Base-by-base conservation (phyloP, 2,888 invertebrate genomes). In the Thymelicus lineola region DNA sequence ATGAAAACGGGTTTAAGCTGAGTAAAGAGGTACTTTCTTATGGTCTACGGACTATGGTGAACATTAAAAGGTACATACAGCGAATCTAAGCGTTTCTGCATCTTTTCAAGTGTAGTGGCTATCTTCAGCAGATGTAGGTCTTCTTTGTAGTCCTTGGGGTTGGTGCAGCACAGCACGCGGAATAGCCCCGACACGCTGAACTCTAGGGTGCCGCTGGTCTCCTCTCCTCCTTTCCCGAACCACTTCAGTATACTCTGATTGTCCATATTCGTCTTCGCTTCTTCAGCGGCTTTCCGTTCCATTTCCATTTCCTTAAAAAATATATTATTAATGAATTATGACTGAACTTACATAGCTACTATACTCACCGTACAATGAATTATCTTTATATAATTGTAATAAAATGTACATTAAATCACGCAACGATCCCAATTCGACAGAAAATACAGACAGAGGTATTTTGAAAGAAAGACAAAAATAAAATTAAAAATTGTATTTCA, bases 81-180 rank as follows among this genome's bases (percentile, higher is more conserved):
- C 9, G 93, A 88, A 75, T 97, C 97, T 75, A 98, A 89, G 77
- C 96, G 94, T 82, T 96, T 97, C 73, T 96, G 96, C 50, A 98
- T 95, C 46, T 95, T 95, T 65, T 97, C 97, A 75, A 98, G 88
- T 0, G 97, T 96, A 71, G 96, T 97, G 0, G 97, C 96, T 66
- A 98, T 98, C 71, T 97, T 95, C 38, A 97, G 94, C 0, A 98
- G 92, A 84, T 98, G 98, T 67, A 97, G 95, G 75, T 97, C 96
- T 76, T 98, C 98, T 77, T 97, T 97, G 28, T 96, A 96, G 10
- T 97, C 96, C 80, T 97, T 97, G 7, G 97, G 97, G 82, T 98
- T 97, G 0, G 98, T 98, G 83, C 98, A 98, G 73, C 98, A 95
- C 94, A 98, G 95, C 79, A 97, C 97, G 67, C 96, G 96, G 92